Evolutionary conservation across 2,888 invertebrate species (phyloP).

Genomic region (Tenthredo scrophulariae): DNA sequence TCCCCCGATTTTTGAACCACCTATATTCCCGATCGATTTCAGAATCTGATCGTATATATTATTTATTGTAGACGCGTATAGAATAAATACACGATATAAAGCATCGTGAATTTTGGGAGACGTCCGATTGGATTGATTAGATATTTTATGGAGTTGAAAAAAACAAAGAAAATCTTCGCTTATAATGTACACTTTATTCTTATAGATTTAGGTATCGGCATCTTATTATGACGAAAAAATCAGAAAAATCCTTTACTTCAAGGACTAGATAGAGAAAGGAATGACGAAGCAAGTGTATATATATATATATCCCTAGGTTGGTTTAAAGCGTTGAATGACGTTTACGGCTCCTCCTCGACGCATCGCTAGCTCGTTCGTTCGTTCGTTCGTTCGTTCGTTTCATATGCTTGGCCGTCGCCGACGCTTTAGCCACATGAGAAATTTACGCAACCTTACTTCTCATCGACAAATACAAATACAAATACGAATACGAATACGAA

Average conservation of each 20-base stretch:
- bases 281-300: neutral
- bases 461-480: slow-evolving; percentile 62
- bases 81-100: too few species aligned
- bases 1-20: too few species aligned
- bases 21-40: too few species aligned
- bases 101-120: too few species aligned
- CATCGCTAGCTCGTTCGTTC: neutral
- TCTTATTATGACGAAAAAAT: too few species aligned
- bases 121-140: too few species aligned
- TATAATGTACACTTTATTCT: too few species aligned
- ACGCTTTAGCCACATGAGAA: neutral
- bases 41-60: too few species aligned
- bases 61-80: too few species aligned
- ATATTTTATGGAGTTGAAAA: too few species aligned
- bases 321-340: slow-evolving; percentile 38
- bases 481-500: slow-evolving; percentile 64
- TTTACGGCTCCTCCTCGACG: slow-evolving; percentile 26
- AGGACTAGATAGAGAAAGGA: neutral
- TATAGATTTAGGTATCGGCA: too few species aligned
- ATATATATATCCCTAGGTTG: neutral
- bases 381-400: neutral
- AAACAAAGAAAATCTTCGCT: too few species aligned
- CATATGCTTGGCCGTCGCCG: neutral
- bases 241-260: neutral
- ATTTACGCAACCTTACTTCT: slow-evolving; percentile 5